These are phyloP conservation scores for Bellardia bayeri DNA, from an alignment of 2,888 invertebrate species.

Conservation along the genomic window DNA sequence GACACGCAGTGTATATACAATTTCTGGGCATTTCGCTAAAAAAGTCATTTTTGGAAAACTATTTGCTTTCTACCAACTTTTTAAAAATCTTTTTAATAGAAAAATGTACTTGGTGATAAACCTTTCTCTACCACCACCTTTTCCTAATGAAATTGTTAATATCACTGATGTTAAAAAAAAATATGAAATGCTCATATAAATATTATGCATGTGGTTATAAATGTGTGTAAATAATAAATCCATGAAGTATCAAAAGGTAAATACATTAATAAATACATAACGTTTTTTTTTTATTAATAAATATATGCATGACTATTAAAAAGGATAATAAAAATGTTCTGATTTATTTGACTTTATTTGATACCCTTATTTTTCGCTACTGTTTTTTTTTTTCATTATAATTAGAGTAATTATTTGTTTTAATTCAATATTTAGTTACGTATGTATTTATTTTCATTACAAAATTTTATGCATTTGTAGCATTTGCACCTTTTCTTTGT, in stretches of 20 bases:
- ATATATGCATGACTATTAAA: not conserved
- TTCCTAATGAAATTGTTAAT: too few relatives aligned
- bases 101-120: too few relatives aligned
- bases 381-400: not conserved
- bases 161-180: too few relatives aligned
- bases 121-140: too few relatives aligned
- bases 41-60: too few relatives aligned
- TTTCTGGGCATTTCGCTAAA: too few relatives aligned
- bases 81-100: too few relatives aligned
- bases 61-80: too few relatives aligned
- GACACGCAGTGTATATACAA: too few relatives aligned
- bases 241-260: constrained; percentile 1
- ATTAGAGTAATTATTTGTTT: not conserved
- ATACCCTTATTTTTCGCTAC: not conserved
- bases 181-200: too few relatives aligned
- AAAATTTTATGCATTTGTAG: not conserved
- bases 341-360: not conserved
- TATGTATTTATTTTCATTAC: not conserved
- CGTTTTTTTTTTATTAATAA: not conserved
- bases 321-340: not conserved
- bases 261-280: not conserved
- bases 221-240: constrained; percentile 2
- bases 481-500: not conserved
- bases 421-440: not conserved
- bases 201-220: not conserved